Evolutionary conservation across 1,140 invertebrate genomes (phyloP), one percentile per base, ranked within the genome.

Genomic region (Zophobas morio): DNA sequence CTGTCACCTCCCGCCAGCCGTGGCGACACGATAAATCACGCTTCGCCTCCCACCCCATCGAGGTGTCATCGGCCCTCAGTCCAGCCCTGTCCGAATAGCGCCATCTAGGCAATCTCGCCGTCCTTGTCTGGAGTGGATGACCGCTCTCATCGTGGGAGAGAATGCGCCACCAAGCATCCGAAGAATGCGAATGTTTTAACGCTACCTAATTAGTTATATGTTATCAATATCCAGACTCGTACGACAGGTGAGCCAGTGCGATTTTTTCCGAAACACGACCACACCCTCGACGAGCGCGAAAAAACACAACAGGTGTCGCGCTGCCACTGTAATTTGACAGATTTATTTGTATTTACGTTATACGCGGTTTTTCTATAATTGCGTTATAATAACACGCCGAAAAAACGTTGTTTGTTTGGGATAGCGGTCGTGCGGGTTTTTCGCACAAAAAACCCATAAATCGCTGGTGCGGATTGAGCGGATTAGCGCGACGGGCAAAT

Each of bases 131-230:
- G 70, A 72, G 78, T 76, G 70, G 78, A 79, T 76, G 78, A 76
- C 78, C 78, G 66, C 60, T 70, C 78, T 72, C 70, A 79, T 79
- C 78, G 78, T 79, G 78, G 78, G 78, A 79, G 78, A 79, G 78
- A 79, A 77, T 74, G 74, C 78, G 78, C 73, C 70, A 60, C 74
- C 73, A 70, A 74, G 71, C 46, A 60, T 72, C 78, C 37, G 39
- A 76, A 75, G 78, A 79, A 79, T 79, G 78, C 78, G 75, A 79
- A 75, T 79, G 75, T 79, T 79, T 79, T 79, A 79, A 79, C 78
- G 78, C 78, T 79, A 79, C 78, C 75, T 79, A 79, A 79, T 79
- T 79, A 79, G 78, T 75, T 63, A 51, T 79, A 72, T 72, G n/a
- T 72, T 72, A 72, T 53, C 46, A 8, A 70, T 70, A 70, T 70